phyloP scores from a whole-genome alignment of 2,888 invertebrate genomes.

The Idaea straminata region DNA sequence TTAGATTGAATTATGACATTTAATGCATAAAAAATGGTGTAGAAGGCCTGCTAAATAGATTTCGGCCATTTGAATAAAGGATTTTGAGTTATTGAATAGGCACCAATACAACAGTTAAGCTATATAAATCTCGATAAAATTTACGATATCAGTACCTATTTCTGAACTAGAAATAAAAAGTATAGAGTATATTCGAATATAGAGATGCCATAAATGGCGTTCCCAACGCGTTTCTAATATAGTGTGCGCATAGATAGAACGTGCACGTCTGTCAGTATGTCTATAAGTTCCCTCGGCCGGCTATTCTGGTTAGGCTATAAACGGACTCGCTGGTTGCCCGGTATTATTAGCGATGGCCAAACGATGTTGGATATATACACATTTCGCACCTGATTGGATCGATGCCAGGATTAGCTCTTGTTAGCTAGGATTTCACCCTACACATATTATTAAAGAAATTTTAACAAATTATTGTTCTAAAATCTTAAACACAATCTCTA shows the following conservation, averaged over 20 bases:
- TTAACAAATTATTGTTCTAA: not conserved
- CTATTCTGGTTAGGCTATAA: slow-evolving; percentile 73
- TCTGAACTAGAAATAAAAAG: not conserved
- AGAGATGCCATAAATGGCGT: slow-evolving; percentile 41
- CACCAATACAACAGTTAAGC: too few relatives aligned
- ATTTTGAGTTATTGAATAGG: not conserved
- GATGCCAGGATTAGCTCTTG: slow-evolving; percentile 57
- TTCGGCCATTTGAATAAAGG: not conserved
- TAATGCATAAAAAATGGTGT: not conserved
- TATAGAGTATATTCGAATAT: slow-evolving; percentile 19
- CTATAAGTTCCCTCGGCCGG: slow-evolving; percentile 50
- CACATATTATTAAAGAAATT: not conserved
- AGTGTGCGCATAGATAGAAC: slow-evolving; percentile 30
- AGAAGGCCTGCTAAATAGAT: too few relatives aligned
- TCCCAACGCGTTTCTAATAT: slow-evolving; percentile 44
- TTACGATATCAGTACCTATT: not conserved
- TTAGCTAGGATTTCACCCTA: slow-evolving; percentile 43
- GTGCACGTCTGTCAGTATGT: slow-evolving; percentile 42
- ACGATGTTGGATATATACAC: slow-evolving; percentile 50
- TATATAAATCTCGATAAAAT: not conserved
- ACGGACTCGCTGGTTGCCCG: slow-evolving; percentile 54
- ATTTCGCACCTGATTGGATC: slow-evolving; percentile 72
- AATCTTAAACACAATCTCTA: not conserved
- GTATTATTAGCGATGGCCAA: slow-evolving; percentile 71
- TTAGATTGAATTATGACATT: not conserved